Percentiles rank a stretch among this genome's conserved stretches.
Evolutionary conservation across 2,888 invertebrate genomes (phyloP).

Genomic region (Automeris io): DNA sequence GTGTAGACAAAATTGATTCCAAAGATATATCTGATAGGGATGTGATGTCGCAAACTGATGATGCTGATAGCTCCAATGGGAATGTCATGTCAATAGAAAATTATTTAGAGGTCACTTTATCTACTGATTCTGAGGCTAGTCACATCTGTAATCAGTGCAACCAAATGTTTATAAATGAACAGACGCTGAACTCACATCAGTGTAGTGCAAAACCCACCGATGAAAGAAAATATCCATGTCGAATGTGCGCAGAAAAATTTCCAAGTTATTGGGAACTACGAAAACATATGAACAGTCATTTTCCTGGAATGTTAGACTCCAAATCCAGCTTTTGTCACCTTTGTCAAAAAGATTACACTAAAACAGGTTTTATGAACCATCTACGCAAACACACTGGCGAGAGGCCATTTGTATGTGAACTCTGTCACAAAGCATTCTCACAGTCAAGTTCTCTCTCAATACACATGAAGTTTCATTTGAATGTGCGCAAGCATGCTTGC

Average conservation of each 20-base stretch:
- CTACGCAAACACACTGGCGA: conserved; percentile 72
- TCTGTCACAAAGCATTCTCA: conserved; percentile 72
- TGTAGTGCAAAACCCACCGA: conserved; percentile 66
- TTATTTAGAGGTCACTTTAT: conserved; percentile 71
- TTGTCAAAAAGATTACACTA: conserved; percentile 74
- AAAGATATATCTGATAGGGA: conserved; percentile 60
- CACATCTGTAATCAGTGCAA: conserved; percentile 70
- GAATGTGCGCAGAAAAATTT: conserved; percentile 71
- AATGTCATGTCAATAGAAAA: conserved; percentile 74
- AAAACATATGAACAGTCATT: conserved; percentile 70
- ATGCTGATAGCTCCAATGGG: conserved; percentile 67
- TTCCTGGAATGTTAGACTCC: conserved; percentile 72
- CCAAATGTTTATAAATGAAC: conserved; percentile 69
- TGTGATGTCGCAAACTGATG: conserved; percentile 51
- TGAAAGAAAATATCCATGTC: conserved; percentile 71
- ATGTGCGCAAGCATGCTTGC: conserved; percentile 72
- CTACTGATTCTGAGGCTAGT: conserved; percentile 72
- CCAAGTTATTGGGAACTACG: conserved; percentile 71
- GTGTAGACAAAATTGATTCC: conserved; percentile 58
- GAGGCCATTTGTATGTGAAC: conserved; percentile 72
- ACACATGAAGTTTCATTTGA: conserved; percentile 74
- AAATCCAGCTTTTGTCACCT: conserved; percentile 74
- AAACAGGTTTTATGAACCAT: conserved; percentile 75
- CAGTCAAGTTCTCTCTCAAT: conserved; percentile 73
- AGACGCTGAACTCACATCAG: conserved; percentile 55